Percentiles rank a stretch among this genome's conserved stretches.
phyloP scores from a whole-genome alignment of 1,140 invertebrate species.

The Melipona quadrifasciata region DNA sequence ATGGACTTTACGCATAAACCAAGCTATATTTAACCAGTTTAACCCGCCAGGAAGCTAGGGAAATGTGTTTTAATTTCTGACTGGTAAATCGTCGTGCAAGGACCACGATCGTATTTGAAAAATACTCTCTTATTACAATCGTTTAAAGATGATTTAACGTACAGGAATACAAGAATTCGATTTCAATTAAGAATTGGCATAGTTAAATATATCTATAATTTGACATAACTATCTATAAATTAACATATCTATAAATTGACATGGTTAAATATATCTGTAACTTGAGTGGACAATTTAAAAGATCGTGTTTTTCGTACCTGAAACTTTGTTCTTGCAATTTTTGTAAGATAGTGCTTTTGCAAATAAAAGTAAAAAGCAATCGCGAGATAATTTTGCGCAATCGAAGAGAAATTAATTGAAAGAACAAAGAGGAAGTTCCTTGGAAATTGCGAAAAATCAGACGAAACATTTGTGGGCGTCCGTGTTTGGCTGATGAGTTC shows the following conservation, averaged over 20 bases:
- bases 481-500: constrained; percentile 15
- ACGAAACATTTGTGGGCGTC: constrained; percentile 11
- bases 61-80: constrained; percentile 14
- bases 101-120: no score
- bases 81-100: background rate
- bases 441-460: background rate
- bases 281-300: no score
- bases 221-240: no score
- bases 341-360: no score
- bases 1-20: constrained; percentile 27
- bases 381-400: background rate
- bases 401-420: background rate
- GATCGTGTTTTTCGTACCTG: no score
- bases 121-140: background rate
- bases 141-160: background rate
- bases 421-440: background rate
- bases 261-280: no score
- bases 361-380: background rate
- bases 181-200: background rate
- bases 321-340: no score
- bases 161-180: background rate
- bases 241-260: no score
- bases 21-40: constrained; percentile 37
- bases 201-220: no score
- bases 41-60: background rate